Conservation (phyloP, 64 coral and sea anemone genomes). For the Montipora sp. region DNA sequence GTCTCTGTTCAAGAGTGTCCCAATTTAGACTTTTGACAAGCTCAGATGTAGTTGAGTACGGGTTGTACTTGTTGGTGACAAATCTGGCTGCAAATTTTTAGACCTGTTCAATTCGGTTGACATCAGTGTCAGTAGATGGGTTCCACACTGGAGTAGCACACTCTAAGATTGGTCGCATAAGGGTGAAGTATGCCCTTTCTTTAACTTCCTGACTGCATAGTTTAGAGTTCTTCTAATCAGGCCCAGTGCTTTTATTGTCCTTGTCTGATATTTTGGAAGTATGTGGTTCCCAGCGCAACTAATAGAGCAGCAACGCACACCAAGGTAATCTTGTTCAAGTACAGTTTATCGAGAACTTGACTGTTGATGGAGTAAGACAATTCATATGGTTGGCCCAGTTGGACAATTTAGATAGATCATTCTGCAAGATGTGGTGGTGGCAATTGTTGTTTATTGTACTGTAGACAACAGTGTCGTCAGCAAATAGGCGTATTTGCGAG, state of each 20-base stretch:
- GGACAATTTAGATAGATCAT: slow-evolving; percentile 10
- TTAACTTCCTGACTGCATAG: background rate
- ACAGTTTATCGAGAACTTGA: background rate
- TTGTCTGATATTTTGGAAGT: background rate
- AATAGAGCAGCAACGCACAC: background rate
- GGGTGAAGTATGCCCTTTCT: slow-evolving; percentile 26
- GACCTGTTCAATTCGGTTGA: slow-evolving; percentile 48
- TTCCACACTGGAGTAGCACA: slow-evolving; percentile 47
- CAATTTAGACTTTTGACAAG: slow-evolving; percentile 9
- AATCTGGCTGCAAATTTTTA: slow-evolving; percentile 37
- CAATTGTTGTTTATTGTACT: background rate
- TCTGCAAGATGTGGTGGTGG: background rate
- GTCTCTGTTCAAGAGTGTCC: slow-evolving; percentile 50
- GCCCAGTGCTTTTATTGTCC: slow-evolving; percentile 1
- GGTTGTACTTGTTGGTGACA: slow-evolving; percentile 22
- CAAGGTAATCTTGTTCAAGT: slow-evolving; percentile 30
- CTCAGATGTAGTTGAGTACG: background rate
- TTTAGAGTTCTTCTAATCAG: slow-evolving; percentile 12
- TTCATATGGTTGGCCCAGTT: slow-evolving; percentile 35
- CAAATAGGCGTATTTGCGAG: slow-evolving; percentile 12
- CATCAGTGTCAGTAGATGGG: slow-evolving; percentile 34
- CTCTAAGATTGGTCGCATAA: slow-evolving; percentile 34
- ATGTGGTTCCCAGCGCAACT: background rate
- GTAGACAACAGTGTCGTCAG: slow-evolving; percentile 28
- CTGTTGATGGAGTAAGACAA: slow-evolving; percentile 8